Evolutionary conservation across 2,888 invertebrate species (phyloP).

Genomic region (Automeris io): DNA sequence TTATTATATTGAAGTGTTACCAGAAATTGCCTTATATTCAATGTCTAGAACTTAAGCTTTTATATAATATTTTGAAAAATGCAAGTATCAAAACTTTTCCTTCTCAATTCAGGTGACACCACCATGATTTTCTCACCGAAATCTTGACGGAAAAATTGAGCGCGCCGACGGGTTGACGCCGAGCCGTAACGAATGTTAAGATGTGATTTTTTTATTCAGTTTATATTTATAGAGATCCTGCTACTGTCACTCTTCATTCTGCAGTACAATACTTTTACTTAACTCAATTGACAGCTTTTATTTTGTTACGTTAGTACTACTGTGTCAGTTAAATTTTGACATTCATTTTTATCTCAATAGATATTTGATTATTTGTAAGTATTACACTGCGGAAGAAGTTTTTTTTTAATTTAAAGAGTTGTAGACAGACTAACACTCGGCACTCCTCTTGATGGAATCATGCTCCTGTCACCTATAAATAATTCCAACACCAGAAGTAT

Average conservation of each 20-base stretch:
- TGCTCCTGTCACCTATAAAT: too few relatives aligned
- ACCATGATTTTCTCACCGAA: slow-evolving; percentile 38
- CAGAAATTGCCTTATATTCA: too few relatives aligned
- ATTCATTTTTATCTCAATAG: not conserved
- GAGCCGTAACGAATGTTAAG: slow-evolving; percentile 31
- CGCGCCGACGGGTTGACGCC: slow-evolving; percentile 32
- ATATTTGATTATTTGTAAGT: too few relatives aligned
- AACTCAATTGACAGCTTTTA: slow-evolving; percentile 15
- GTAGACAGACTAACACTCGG: too few relatives aligned
- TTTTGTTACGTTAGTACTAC: not conserved
- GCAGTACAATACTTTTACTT: slow-evolving; percentile 38
- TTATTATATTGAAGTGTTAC: too few relatives aligned
- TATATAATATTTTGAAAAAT: not conserved
- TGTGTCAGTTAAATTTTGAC: not conserved
- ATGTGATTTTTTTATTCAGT: slow-evolving; percentile 41
- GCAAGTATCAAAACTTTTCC: slow-evolving; percentile 34
- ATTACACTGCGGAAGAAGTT: too few relatives aligned
- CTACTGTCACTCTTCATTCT: slow-evolving; percentile 48
- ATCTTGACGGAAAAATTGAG: slow-evolving; percentile 30
- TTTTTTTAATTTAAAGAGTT: too few relatives aligned
- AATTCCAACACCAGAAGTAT: too few relatives aligned
- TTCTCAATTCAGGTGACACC: slow-evolving; percentile 37
- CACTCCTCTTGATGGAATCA: too few relatives aligned
- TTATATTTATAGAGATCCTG: slow-evolving; percentile 31
- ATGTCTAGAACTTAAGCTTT: too few relatives aligned